Conservation (phyloP, 2,797 vertebrate species). For the Amazona ochrocephala region DNA sequence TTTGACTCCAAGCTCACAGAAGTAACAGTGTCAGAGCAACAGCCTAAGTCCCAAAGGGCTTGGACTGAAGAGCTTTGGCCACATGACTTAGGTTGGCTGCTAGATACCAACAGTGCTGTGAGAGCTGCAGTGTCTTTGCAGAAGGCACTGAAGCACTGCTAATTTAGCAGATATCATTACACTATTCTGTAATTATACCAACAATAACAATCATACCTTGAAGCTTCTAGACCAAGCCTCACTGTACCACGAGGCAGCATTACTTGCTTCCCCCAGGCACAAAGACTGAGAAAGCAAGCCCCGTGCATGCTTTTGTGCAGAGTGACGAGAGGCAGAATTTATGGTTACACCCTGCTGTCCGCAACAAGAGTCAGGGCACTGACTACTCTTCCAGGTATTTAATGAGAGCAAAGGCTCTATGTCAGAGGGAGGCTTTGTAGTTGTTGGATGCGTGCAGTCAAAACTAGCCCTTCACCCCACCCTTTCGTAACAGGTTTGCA, state of each 20-base stretch:
- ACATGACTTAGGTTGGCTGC: fast-evolving
- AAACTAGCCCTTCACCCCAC: neutral
- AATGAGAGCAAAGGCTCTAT: neutral
- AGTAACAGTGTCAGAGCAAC: neutral
- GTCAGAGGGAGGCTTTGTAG: neutral
- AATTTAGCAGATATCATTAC: neutral
- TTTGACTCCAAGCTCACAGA: neutral
- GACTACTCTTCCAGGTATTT: neutral
- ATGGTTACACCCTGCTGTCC: neutral
- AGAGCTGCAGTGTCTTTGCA: neutral
- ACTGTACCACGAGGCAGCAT: neutral
- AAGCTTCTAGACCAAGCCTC: conserved; percentile 3
- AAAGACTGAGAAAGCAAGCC: neutral
- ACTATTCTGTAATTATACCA: conserved; percentile 36
- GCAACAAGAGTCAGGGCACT: neutral
- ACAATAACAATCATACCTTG: neutral
- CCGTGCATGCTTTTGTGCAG: neutral
- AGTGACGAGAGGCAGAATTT: neutral
- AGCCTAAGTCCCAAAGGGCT: neutral
- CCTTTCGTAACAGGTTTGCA: neutral
- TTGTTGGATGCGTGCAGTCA: neutral
- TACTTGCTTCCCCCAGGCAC: neutral
- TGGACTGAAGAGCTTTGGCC: neutral
- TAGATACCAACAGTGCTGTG: neutral
- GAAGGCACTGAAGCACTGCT: neutral